Evolutionary conservation across 2,113 vertebrate species (phyloP).

Genomic region (Myotis brandtii): DNA sequence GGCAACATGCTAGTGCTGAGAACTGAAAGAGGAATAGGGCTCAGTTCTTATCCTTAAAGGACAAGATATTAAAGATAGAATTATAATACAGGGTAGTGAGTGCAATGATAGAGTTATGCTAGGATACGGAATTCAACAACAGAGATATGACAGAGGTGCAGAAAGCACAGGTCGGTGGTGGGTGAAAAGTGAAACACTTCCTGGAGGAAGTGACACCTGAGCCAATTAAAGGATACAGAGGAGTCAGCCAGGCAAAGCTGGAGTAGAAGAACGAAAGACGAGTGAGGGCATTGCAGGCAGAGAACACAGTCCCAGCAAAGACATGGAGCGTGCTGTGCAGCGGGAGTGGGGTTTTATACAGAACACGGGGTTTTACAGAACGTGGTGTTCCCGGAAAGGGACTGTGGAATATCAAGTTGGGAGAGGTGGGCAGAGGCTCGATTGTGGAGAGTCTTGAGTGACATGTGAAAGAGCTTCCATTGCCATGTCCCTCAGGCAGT

Average conservation of each 20-base stretch:
- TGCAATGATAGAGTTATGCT: not conserved
- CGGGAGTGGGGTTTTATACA: not conserved
- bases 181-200: not conserved
- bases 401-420: not conserved
- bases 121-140: not conserved
- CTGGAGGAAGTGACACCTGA: not conserved
- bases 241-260: not conserved
- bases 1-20: not conserved
- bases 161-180: not conserved
- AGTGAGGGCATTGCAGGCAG: not conserved
- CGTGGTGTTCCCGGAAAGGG: not conserved
- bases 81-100: not conserved
- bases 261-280: not conserved
- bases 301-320: not conserved
- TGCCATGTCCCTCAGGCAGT: not conserved
- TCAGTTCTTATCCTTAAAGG: not conserved
- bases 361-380: not conserved
- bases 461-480: too few species aligned
- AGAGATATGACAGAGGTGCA: not conserved
- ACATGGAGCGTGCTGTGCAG: fast-evolving
- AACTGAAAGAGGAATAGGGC: not conserved
- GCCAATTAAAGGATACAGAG: not conserved
- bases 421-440: not conserved
- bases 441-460: not conserved
- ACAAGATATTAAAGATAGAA: not conserved